Base-by-base conservation (phyloP, 2,888 invertebrate species). In the Hypercompe scribonia region DNA sequence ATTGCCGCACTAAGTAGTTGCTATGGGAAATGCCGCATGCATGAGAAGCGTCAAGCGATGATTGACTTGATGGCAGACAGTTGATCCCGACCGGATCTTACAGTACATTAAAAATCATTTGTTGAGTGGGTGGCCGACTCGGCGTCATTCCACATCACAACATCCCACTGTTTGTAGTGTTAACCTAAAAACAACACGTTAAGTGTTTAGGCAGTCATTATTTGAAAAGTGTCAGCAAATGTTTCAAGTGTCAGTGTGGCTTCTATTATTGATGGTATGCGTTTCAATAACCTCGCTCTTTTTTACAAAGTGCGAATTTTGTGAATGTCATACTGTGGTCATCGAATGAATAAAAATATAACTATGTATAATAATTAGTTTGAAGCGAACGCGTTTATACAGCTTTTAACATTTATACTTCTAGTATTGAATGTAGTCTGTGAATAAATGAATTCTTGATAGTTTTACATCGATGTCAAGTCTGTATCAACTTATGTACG, bases 321-420 rank as follows among this genome's bases (percentile, higher is more conserved):
- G 63, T 3, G n/a, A 82, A 74, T 77, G n/a, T n/a, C n/a, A n/a
- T n/a, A n/a, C n/a, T 74, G 34, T n/a, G 77, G 81, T 71, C 80
- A 77, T 66, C 46, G 42, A 33, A 36, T 65, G 50, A 71, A 54
- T 65, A 81, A 71, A 77, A 75, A 75, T 72, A 36, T 77, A 74
- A 31, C 42, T n/a, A 61, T 28, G 28, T n/a, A 58, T 66, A 66
- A 31, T n/a, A 21, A 31, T 11, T 15, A 11, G 65, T 66, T 21
- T 42, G 18, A 21, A 10, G 10, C 28, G 21, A 42, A 66, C 42
- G 10, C 8, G 65, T 66, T 28, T 31, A 31, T 4, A 42, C 65
- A 42, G 10, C 21, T 66, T 42, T 31, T 65, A 31, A 66, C 46
- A 31, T 31, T 46, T 31, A 31, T 31, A 61, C 31, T 61, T 31